These are phyloP conservation scores for Beris chalybata DNA, from an alignment of 2,888 invertebrate species.

Conservation along the genomic window DNA sequence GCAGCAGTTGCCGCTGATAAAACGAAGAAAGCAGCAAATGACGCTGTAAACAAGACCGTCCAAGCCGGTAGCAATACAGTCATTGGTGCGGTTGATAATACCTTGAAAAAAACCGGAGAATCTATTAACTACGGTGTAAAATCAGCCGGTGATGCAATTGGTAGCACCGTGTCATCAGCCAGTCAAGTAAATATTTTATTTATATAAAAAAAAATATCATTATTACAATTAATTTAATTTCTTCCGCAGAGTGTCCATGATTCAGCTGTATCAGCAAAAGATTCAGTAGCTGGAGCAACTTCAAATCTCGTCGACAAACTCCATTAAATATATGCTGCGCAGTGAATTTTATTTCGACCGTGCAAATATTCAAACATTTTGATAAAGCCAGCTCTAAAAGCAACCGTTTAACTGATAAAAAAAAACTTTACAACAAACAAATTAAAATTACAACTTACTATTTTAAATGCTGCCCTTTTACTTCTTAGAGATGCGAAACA, in stretches of 20 bases:
- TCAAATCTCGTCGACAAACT: constrained; percentile 54
- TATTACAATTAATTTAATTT: background rate
- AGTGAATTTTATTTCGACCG: no score
- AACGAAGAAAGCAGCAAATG: constrained; percentile 57
- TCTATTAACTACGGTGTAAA: constrained; percentile 65
- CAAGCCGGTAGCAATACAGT: constrained; percentile 57
- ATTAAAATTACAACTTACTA: no score
- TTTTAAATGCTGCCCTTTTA: no score
- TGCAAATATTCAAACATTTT: background rate
- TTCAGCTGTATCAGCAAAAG: constrained; percentile 49
- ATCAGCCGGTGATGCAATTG: constrained; percentile 62
- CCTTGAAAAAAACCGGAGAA: constrained; percentile 61
- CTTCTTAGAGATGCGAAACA: no score
- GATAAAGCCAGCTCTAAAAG: background rate
- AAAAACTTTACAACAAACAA: background rate
- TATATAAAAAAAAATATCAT: no score
- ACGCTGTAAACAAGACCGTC: constrained; percentile 58
- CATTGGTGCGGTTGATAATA: constrained; percentile 61
- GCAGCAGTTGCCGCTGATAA: constrained; percentile 56
- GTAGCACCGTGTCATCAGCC: constrained; percentile 65
- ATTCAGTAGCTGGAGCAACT: constrained; percentile 48
- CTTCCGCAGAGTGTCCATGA: constrained; percentile 49
- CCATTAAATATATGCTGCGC: constrained; percentile 37
- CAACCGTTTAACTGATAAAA: background rate
- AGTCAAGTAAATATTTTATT: constrained; percentile 41